Conservation (phyloP, 2,888 invertebrate species). For the Hirtodrosophila trivittata region DNA sequence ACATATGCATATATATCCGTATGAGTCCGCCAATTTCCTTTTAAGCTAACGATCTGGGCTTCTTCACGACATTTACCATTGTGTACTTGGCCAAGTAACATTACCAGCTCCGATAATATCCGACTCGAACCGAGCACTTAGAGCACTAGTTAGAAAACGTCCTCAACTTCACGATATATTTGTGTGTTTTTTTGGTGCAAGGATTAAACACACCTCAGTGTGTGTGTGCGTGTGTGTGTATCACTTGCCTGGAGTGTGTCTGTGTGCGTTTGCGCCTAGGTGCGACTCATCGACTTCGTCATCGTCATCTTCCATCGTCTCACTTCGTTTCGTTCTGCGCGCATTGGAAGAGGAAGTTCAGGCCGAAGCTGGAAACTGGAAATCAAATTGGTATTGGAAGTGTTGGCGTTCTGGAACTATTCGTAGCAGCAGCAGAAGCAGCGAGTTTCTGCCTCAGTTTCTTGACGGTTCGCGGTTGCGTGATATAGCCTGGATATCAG, state of each 20-base stretch:
- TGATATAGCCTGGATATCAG: constrained; percentile 61
- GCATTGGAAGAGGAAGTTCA: constrained; percentile 73
- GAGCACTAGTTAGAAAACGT: neutral
- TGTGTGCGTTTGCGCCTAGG: constrained; percentile 19
- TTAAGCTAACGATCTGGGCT: constrained; percentile 79
- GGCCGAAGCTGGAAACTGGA: constrained; percentile 57
- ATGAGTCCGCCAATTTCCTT: constrained; percentile 72
- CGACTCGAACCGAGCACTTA: constrained; percentile 11
- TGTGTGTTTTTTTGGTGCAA: constrained; percentile 53
- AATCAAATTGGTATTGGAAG: constrained; percentile 46
- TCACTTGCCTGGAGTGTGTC: constrained; percentile 13
- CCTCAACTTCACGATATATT: constrained; percentile 28
- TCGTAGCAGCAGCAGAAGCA: constrained; percentile 28
- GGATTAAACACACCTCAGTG: constrained; percentile 59
- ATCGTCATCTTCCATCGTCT: constrained; percentile 20
- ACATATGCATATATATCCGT: neutral
- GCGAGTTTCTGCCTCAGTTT: constrained; percentile 56
- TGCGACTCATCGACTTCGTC: constrained; percentile 46
- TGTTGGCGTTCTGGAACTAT: constrained; percentile 46
- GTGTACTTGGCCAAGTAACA: constrained; percentile 82
- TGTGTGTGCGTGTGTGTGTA: constrained; percentile 19
- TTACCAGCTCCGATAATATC: constrained; percentile 20
- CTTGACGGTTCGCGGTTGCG: constrained; percentile 71
- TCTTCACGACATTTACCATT: constrained; percentile 81
- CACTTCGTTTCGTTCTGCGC: constrained; percentile 46